A percentile compares a stretch with the other conserved stretches of the same genome.
phyloP scores from a whole-genome alignment of 2,888 invertebrate species.

The Gibbula magus region DNA sequence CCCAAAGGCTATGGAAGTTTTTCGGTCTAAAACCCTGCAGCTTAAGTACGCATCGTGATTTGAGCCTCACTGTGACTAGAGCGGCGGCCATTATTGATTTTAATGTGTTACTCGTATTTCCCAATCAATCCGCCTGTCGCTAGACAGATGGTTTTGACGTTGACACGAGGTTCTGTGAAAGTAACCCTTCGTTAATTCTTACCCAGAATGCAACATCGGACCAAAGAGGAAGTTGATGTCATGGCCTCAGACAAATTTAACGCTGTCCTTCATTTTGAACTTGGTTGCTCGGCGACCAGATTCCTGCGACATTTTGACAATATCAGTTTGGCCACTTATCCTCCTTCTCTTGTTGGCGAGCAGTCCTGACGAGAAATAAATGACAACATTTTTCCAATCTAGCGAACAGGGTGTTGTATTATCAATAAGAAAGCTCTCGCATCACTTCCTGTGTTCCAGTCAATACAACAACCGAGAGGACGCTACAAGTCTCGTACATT shows the following conservation, averaged over 20 bases:
- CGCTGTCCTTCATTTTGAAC: conserved; percentile 2
- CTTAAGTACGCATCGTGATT: background rate
- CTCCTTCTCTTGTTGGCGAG: background rate
- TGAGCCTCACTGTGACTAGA: background rate
- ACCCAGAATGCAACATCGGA: background rate
- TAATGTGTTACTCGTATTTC: conserved; percentile 12
- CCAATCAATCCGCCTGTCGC: background rate
- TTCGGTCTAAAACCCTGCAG: background rate
- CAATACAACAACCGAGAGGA: background rate
- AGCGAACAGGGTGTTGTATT: background rate
- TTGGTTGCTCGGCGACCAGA: conserved; percentile 6
- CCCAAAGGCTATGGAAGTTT: background rate
- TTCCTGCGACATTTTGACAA: background rate
- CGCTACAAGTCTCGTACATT: background rate
- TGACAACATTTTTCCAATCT: conserved; percentile 18
- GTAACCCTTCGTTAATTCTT: background rate
- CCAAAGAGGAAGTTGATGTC: background rate
- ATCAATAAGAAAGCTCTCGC: background rate
- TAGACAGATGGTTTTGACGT: conserved; percentile 8
- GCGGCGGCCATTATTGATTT: conserved; percentile 1
- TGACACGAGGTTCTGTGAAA: background rate
- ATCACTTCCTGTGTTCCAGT: background rate
- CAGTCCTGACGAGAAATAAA: conserved; percentile 14
- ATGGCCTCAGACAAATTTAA: conserved; percentile 2
- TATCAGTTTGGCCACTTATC: background rate